Conservation (phyloP, 64 coral and sea anemone species). For the Montipora sp. region DNA sequence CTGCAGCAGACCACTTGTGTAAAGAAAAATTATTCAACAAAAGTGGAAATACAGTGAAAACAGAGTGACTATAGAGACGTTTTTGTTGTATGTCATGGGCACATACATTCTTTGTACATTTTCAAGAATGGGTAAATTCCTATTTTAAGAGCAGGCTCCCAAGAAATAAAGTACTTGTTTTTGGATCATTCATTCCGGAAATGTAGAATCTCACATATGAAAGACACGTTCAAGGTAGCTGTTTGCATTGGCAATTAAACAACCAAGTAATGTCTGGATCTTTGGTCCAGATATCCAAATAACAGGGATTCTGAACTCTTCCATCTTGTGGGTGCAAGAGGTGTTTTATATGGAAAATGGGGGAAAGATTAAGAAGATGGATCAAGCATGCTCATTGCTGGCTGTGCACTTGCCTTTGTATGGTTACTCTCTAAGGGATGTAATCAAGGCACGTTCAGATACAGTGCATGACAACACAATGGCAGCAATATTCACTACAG, state of each 20-base stretch:
- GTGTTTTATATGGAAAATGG: background rate
- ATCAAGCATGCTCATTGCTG: background rate
- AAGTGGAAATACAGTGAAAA: too few species aligned
- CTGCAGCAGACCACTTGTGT: too few species aligned
- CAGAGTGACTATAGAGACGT: too few species aligned
- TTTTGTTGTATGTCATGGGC: too few species aligned
- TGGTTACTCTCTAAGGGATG: background rate
- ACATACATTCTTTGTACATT: background rate
- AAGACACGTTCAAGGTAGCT: slow-evolving; percentile 28
- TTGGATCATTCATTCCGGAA: background rate
- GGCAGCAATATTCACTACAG: slow-evolving; percentile 35
- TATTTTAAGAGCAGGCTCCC: background rate
- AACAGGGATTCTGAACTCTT: background rate
- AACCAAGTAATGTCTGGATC: slow-evolving; percentile 27
- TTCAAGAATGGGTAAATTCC: background rate
- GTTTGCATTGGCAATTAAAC: background rate
- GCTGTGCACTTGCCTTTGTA: background rate
- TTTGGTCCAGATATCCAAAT: slow-evolving; percentile 19
- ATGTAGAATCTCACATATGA: background rate
- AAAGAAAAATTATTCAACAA: too few species aligned
- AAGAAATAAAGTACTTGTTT: background rate
- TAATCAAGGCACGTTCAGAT: background rate
- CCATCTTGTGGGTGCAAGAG: background rate
- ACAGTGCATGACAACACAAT: slow-evolving; percentile 21
- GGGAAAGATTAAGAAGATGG: background rate